Evolutionary conservation across 2,888 invertebrate genomes (phyloP).

Genomic region (Ethmia dodecea): DNA sequence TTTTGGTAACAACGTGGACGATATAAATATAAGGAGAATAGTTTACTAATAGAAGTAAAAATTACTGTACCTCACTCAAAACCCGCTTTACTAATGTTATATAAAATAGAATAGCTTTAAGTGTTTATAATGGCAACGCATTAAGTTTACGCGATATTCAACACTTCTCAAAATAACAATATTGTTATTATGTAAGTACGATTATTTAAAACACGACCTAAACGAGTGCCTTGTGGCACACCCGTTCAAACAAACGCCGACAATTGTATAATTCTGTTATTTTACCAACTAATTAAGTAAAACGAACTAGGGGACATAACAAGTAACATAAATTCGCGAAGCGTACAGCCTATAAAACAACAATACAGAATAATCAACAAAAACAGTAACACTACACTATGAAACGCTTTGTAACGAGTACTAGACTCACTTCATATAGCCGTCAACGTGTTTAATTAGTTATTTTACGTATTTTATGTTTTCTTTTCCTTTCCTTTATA

Average conservation of each 20-base stretch:
- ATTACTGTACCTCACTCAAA: conserved; percentile 62
- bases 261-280: conserved; percentile 25
- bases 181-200: conserved; percentile 27
- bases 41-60: too few species aligned
- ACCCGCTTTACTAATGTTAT: conserved; percentile 28
- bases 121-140: conserved; percentile 62
- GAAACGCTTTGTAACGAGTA: conserved; percentile 67
- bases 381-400: conserved; percentile 63
- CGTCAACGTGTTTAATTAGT: conserved; percentile 71
- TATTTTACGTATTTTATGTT: conserved; percentile 56
- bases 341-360: conserved; percentile 27
- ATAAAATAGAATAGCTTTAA: conserved; percentile 65
- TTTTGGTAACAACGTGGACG: too few species aligned
- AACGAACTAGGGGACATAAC: conserved; percentile 25
- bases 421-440: conserved; percentile 70
- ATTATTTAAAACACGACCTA: conserved; percentile 35
- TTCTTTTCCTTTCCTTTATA: conserved; percentile 51
- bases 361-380: conserved; percentile 37
- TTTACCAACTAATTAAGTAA: conserved; percentile 28
- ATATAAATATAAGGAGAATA: too few species aligned
- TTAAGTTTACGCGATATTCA: conserved; percentile 53
- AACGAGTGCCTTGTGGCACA: conserved; percentile 46
- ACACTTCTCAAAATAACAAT: conserved; percentile 27
- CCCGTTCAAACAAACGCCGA: conserved; percentile 31
- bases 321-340: conserved; percentile 29